Base-by-base conservation (phyloP, 2,797 vertebrate genomes). In the Acipenser transmontanus region DNA sequence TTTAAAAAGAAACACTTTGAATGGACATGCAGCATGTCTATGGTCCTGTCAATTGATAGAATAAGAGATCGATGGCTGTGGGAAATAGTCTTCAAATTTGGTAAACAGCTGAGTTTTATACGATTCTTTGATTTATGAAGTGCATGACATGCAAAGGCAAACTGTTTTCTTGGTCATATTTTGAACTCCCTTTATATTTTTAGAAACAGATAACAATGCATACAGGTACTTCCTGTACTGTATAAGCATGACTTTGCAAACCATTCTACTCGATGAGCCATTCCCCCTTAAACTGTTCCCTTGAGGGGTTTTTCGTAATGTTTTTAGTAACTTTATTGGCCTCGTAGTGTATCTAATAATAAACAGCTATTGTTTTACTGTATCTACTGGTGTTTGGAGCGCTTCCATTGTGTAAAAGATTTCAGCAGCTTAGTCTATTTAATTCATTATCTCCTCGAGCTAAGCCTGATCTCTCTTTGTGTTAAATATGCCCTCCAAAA, bases 371-470 rank as follows among this genome's bases (percentile, higher is more conserved):
- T 85, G 84, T 85, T 81, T 82, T 61, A 20, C 64, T 79, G 68
- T 73, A 76, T 71, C 11, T 69, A 69, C 67, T 76, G 71, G 7
- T 71, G 77, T 79, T 80, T 81, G 81, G 80, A 89, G 80, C 2
- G 1, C 73, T 82, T 81, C 81, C 82, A 81, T 81, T 70, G 86
- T 83, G 78, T 86, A 81, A 85, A 88, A 70, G 77, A 80, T 78
- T 82, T 74, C 85, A 85, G 86, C 85, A 87, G 84, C 91, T 88
- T 88, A 87, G 88, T 91, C 92, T 90, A 90, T 90, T 91, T 84
- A 93, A 92, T 92, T 91, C 89, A 91, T 91, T 87, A 87, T 90
- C 86, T 88, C 84, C 84, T 76, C 78, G 77, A 84, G 86, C 85
- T 87, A 89, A 89, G 85, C 84, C 85, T 89, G 84, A 86, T 90